phyloP scores from a whole-genome alignment of 2,888 invertebrate species.

The Caenorhabditis doughertyi region DNA sequence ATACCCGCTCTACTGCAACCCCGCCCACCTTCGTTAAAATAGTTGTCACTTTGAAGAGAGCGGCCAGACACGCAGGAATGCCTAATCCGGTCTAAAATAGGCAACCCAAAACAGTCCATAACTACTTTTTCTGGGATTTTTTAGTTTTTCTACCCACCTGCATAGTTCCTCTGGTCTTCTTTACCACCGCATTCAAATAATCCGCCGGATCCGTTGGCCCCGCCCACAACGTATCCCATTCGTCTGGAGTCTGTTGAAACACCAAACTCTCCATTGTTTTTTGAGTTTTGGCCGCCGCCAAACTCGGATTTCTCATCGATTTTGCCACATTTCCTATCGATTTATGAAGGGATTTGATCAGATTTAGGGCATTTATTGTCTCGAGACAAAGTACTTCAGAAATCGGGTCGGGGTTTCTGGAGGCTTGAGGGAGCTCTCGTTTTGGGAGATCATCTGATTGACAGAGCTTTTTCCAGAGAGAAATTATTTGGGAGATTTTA shows the following conservation, averaged over 20 bases:
- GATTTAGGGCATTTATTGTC: constrained; percentile 51
- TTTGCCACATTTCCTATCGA: constrained; percentile 35
- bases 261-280: constrained; percentile 48
- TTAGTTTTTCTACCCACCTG: constrained; percentile 15
- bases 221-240: constrained; percentile 88
- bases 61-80: too few species aligned
- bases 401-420: constrained; percentile 47
- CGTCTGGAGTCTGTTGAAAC: constrained; percentile 86
- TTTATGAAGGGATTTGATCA: constrained; percentile 37
- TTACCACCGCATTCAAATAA: constrained; percentile 86
- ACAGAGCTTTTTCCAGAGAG: constrained; percentile 90
- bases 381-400: constrained; percentile 67
- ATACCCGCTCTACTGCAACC: too few species aligned
- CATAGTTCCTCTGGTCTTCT: constrained; percentile 82
- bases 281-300: constrained; percentile 84
- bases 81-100: too few species aligned
- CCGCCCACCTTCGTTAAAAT: too few species aligned
- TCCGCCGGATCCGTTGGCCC: constrained; percentile 86
- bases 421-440: constrained; percentile 19
- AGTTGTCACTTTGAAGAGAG: too few species aligned
- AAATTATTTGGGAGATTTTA: constrained; percentile 87
- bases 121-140: too few species aligned
- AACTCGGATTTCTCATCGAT: constrained; percentile 85
- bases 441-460: constrained; percentile 82
- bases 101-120: too few species aligned